These are phyloP conservation scores for Steatornis caripensis DNA, from an alignment of 2,113 vertebrate genomes.

Conservation along the genomic window DNA sequence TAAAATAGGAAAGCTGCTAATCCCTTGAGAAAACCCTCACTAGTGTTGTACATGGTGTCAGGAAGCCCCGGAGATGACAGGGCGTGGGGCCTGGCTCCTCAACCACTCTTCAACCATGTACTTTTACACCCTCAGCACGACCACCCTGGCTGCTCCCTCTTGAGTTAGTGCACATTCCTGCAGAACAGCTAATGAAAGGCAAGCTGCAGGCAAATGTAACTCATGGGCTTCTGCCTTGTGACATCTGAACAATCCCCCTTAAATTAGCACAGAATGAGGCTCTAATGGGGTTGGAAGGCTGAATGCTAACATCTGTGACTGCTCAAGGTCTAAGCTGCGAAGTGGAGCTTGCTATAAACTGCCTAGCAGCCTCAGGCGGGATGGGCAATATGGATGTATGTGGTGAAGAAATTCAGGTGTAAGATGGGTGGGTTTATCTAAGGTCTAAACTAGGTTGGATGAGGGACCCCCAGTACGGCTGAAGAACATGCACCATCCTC, in stretches of 20 bases:
- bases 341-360: not conserved
- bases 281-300: not conserved
- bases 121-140: not conserved
- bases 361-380: not conserved
- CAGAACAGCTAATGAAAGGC: not conserved
- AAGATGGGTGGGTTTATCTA: not conserved
- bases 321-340: not conserved
- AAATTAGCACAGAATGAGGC: not conserved
- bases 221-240: not conserved
- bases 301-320: not conserved
- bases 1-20: conserved; percentile 26
- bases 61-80: not conserved
- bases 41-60: rapidly evolving
- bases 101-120: rapidly evolving
- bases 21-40: not conserved
- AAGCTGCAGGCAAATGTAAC: not conserved
- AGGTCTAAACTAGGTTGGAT: not conserved
- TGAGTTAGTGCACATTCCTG: not conserved
- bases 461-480: not conserved
- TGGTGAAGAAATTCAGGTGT: not conserved
- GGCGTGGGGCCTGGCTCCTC: not conserved
- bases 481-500: not conserved
- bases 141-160: not conserved
- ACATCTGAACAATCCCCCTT: not conserved
- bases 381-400: not conserved